phyloP scores from a whole-genome alignment of 2,888 invertebrate genomes.

The Metellina segmentata region DNA sequence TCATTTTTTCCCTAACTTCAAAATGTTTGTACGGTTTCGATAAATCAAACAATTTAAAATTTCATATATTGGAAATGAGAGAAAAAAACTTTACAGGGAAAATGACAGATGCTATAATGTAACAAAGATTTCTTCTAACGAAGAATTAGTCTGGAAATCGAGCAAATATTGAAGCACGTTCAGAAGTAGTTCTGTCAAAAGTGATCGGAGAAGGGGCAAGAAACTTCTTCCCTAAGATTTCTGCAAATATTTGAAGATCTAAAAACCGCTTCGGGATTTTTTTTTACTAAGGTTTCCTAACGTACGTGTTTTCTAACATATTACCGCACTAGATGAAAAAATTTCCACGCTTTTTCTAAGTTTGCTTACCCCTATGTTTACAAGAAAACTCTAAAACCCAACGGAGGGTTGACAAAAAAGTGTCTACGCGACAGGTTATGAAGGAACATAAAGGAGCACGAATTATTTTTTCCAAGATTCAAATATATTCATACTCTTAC shows the following conservation, averaged over 20 bases:
- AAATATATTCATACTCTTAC: background rate
- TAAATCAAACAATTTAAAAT: constrained; percentile 62
- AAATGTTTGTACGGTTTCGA: constrained; percentile 62
- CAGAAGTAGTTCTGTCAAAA: constrained; percentile 51
- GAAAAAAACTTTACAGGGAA: constrained; percentile 22
- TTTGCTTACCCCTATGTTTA: constrained; percentile 57
- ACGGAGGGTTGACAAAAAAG: background rate
- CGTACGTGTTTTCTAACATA: constrained; percentile 15
- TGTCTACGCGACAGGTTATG: background rate
- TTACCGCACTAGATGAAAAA: constrained; percentile 24
- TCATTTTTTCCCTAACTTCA: constrained; percentile 19
- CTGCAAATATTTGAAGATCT: constrained; percentile 72
- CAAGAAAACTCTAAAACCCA: constrained; percentile 35
- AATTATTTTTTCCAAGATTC: background rate
- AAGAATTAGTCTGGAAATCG: constrained; percentile 63
- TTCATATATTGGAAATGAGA: constrained; percentile 21
- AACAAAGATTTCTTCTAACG: constrained; percentile 56
- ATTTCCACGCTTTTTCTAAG: constrained; percentile 22
- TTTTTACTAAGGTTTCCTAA: constrained; percentile 22
- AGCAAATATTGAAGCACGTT: constrained; percentile 65
- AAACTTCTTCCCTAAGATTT: constrained; percentile 52
- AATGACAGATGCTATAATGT: constrained; percentile 51
- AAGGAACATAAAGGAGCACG: background rate
- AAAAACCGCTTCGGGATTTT: constrained; percentile 58
- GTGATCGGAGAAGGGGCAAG: background rate